Conservation (phyloP, 2,113 vertebrate genomes). For the Chauna torquata region DNA sequence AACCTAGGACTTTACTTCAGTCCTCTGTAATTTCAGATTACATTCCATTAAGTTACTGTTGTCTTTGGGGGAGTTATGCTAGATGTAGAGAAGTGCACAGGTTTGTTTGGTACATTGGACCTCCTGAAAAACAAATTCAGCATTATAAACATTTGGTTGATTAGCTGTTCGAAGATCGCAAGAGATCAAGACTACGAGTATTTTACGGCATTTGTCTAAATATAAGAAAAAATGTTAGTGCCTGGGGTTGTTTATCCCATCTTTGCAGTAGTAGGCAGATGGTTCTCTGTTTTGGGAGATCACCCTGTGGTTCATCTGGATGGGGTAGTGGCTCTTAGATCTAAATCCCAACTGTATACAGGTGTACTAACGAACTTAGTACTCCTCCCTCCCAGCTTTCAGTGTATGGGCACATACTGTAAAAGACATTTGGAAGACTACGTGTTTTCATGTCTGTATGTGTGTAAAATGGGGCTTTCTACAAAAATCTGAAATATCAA, state of each 20-base stretch:
- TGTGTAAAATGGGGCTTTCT: not conserved
- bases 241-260: not conserved
- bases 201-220: not conserved
- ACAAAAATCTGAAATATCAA: fast-evolving
- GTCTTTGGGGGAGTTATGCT: not conserved
- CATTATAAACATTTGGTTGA: not conserved
- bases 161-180: not conserved
- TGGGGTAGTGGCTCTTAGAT: not conserved
- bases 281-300: not conserved
- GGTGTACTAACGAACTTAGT: not conserved
- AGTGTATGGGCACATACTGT: not conserved
- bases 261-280: not conserved
- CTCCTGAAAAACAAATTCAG: not conserved
- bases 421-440: not conserved
- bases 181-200: not conserved
- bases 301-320: fast-evolving
- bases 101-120: not conserved
- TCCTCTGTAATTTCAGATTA: not conserved
- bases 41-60: not conserved
- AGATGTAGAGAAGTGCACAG: not conserved
- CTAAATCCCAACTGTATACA: fast-evolving
- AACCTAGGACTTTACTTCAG: not conserved
- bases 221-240: not conserved
- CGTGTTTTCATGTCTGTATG: fast-evolving
- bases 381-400: not conserved